phyloP scores from a whole-genome alignment of 2,113 vertebrate genomes.

The Gasterosteus nipponicus region DNA sequence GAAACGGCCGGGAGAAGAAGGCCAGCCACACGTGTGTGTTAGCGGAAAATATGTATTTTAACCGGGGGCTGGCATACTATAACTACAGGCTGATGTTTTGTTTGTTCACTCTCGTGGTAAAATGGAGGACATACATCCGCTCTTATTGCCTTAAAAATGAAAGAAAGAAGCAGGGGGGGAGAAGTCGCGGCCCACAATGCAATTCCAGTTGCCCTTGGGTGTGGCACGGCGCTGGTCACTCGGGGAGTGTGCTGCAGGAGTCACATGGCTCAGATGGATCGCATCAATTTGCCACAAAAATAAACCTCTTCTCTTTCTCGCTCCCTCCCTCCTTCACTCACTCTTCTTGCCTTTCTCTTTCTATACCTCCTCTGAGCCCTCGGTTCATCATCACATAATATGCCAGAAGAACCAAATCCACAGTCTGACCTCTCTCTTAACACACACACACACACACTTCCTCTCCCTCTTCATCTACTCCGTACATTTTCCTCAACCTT shows the following conservation, averaged over 20 bases:
- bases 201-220: conserved; percentile 85
- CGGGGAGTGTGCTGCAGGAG: conserved; percentile 86
- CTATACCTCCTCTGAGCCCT: conserved; percentile 81
- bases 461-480: conserved; percentile 32
- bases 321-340: conserved; percentile 27
- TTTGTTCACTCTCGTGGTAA: conserved; percentile 78
- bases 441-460: conserved; percentile 39
- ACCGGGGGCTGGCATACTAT: conserved; percentile 63
- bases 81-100: conserved; percentile 75
- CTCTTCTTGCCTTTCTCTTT: conserved; percentile 28
- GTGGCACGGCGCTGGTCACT: conserved; percentile 82
- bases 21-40: conserved; percentile 43
- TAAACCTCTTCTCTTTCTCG: conserved; percentile 84
- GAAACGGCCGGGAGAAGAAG: conserved; percentile 67
- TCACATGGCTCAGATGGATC: conserved; percentile 92
- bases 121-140: conserved; percentile 86
- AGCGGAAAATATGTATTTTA: conserved; percentile 64
- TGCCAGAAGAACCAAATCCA: conserved; percentile 79
- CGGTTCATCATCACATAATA: conserved; percentile 80
- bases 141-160: conserved; percentile 81
- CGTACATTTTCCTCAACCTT: conserved; percentile 48
- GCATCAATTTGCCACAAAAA: conserved; percentile 93
- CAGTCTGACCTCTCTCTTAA: conserved; percentile 72
- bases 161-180: not conserved
- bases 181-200: conserved; percentile 80